Base-by-base conservation (phyloP, 2,888 invertebrate species). In the Heliconius aoede region DNA sequence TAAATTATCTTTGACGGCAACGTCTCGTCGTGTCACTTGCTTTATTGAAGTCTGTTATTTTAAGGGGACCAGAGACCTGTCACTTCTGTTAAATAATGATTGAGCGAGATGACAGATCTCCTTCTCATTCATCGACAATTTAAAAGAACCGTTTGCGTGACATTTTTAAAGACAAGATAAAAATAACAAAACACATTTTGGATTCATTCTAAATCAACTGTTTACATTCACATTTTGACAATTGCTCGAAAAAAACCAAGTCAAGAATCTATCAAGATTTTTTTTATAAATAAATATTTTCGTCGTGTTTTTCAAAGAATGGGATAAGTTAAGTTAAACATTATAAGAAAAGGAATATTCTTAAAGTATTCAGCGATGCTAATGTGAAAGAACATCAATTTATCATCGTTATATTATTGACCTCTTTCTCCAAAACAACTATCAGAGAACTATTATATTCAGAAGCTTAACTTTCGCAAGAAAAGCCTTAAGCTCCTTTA, bases 21-120 rank as follows among this genome's bases (percentile, higher is more conserved):
- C 32, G n/a, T 32, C 32, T 32, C 64, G 32, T 64, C 64, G 11
- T 46, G 18, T 46, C 46, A 46, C 30, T 64, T 30, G 32, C 46
- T 30, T 30, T 64, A 32, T 64, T 64, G 11, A 64, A 32, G 11
- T 64, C 32, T 32, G 64, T 32, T 64, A 64, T 21, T 64, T 32
- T 32, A 64, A 64, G 64, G 32, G 32, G 21, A 62, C n/a, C 4
- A 32, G 4, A 9, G n/a, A 32, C n/a, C 30, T 64, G 64, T 64
- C 64, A 64, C 64, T 64, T 64, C 64, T 64, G 32, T 64, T 64
- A 64, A 64, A 64, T 64, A 64, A 64, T 64, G 64, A 64, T n/a
- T 64, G 32, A 32, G 21, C 32, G 32, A 30, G n/a, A 64, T 32
- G 64, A 64, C 62, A 64, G 62, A 30, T 32, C n/a, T 64, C n/a